Evolutionary conservation across 2,888 invertebrate genomes (phyloP), one percentile per base, ranked within the genome.

Genomic region (Tiliacea citrago): DNA sequence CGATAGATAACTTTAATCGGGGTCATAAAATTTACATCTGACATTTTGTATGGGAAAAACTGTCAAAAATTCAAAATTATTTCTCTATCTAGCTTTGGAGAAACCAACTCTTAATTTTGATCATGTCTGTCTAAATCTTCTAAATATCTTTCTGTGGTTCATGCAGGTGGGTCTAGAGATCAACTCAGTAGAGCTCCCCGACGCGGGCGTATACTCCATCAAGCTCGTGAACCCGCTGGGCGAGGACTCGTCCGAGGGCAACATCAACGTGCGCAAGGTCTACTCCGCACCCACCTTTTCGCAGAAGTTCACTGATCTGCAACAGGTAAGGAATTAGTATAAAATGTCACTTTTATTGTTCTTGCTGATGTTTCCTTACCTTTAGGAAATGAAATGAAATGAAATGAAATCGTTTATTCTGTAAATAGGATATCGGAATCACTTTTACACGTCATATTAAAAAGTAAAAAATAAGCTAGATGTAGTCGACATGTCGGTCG

Each of bases 181-280:
- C 77, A 97, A 97, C 86, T 97, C 98, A 0, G 97, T 97, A 63
- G 96, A 97, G 73, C 95, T 97, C 35, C 94, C 97, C 0, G 98
- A 99, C 92, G 98, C 98, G 0, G 99, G 99, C 8, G 96, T 96
- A 53, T 99, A 99, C 93, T 96, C 97, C n/a, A 98, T 98, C 84
- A 97, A 97, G 75, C 93, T 99, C 71, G 97, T 97, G 49, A 99
- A 98, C 96, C 98, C 98, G 0, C 95, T 98, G 21, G 99, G 99
- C 2, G 97, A 98, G 84, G 98, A 98, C 85, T 92, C 96, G 0
- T 97, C 98, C 0, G 96, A 97, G 58, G 98, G 98, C 49, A 97
- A 97, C 83, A 97, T 98, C 2, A 97, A 97, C 84, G 98, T 99
- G 0, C 97, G 98, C 81, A 98, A 98, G 93, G 97, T 98, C 8